Conservation (phyloP, 2,113 vertebrate species). For the Petaurus breviceps region DNA sequence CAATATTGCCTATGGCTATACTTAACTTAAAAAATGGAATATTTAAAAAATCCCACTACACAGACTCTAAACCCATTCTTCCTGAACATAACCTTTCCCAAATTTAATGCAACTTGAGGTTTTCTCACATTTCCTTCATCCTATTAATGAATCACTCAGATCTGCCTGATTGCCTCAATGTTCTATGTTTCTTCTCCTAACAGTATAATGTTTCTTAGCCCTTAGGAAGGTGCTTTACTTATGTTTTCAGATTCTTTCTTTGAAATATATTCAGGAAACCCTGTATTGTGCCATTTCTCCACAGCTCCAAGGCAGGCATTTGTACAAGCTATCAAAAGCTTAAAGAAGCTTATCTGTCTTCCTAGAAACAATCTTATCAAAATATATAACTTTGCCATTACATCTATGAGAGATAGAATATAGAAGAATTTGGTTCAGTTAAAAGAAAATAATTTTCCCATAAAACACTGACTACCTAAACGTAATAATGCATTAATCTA, state of each 20-base stretch:
- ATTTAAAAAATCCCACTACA: not conserved
- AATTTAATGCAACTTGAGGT: not conserved
- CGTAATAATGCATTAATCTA: slow-evolving; percentile 31
- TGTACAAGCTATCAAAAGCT: slow-evolving; percentile 55
- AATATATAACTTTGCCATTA: slow-evolving; percentile 33
- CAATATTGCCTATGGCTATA: not conserved
- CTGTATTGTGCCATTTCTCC: slow-evolving; percentile 15
- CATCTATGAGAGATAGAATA: slow-evolving; percentile 7
- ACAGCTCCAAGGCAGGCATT: slow-evolving; percentile 43
- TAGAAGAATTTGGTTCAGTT: slow-evolving; percentile 40
- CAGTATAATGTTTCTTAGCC: not conserved
- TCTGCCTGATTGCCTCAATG: not conserved
- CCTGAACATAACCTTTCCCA: not conserved
- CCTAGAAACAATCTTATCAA: slow-evolving; percentile 49
- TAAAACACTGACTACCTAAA: slow-evolving; percentile 5
- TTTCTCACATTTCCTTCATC: not conserved
- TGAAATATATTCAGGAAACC: slow-evolving; percentile 32
- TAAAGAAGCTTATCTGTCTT: slow-evolving; percentile 57
- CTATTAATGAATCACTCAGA: not conserved
- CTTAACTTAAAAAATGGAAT: not conserved
- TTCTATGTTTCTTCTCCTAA: not conserved
- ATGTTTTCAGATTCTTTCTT: slow-evolving; percentile 40
- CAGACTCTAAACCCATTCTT: not conserved
- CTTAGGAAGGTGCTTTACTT: slow-evolving; percentile 15
- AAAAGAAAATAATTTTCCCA: slow-evolving; percentile 33